Conservation (phyloP, 2,888 invertebrate species). For the Melitaea athalia region DNA sequence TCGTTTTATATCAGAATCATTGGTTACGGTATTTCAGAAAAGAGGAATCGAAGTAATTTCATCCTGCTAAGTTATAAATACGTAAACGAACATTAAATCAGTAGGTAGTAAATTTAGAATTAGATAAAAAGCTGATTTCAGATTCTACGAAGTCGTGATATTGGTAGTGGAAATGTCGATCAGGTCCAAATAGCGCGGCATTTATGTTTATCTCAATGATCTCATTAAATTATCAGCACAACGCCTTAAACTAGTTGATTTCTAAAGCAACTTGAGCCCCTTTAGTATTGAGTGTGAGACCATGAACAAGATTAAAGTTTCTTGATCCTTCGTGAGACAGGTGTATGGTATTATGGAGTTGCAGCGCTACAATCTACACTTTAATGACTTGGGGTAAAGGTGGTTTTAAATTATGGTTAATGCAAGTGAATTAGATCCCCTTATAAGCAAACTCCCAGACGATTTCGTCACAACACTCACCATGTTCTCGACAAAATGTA, state of each 20-base stretch:
- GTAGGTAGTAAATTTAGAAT: conserved; percentile 36
- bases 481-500: conserved; percentile 35
- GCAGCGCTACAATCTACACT: conserved; percentile 48
- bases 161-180: conserved; percentile 56
- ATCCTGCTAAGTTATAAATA: background rate
- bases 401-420: conserved; percentile 46
- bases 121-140: conserved; percentile 33
- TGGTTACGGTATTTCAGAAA: conserved; percentile 17
- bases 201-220: conserved; percentile 68
- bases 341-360: conserved; percentile 57
- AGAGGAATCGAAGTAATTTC: conserved; percentile 6
- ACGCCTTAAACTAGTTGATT: conserved; percentile 56
- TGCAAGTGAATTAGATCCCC: conserved; percentile 56
- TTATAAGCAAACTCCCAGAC: conserved; percentile 57
- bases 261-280: conserved; percentile 56
- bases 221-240: conserved; percentile 66
- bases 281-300: conserved; percentile 52
- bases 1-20: conserved; percentile 17
- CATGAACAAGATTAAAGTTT: conserved; percentile 69
- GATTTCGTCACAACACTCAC: conserved; percentile 61
- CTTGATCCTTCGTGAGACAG: conserved; percentile 71
- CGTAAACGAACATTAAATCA: conserved; percentile 18
- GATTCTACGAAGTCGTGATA: conserved; percentile 56
- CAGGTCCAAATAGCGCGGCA: conserved; percentile 62
- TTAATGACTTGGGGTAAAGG: conserved; percentile 51